A percentile compares a stretch with the other conserved stretches of the same genome.
Evolutionary conservation across 2,797 vertebrate genomes (phyloP).

Genomic region (Channa striata): DNA sequence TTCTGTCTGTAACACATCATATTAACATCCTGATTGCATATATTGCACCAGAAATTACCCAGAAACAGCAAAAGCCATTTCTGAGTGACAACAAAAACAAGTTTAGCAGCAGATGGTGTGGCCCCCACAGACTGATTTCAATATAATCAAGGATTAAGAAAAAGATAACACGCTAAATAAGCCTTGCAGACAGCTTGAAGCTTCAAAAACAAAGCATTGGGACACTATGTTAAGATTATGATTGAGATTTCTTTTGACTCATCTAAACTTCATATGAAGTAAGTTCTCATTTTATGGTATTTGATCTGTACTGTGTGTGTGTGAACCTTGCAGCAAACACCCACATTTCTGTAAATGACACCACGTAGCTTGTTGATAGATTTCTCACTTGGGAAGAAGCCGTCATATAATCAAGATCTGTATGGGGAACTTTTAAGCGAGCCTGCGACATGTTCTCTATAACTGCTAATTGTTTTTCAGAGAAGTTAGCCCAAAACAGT

Average conservation of each 20-base stretch:
- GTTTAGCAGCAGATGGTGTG: background rate
- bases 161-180: too few species aligned
- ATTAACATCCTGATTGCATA: too few species aligned
- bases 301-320: background rate
- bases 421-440: background rate
- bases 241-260: too few species aligned
- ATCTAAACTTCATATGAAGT: too few species aligned
- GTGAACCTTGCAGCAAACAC: slow-evolving; percentile 8
- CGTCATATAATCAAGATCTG: background rate
- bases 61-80: background rate
- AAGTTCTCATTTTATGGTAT: background rate
- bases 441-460: background rate
- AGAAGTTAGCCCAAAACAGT: background rate
- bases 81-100: too few species aligned
- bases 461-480: background rate
- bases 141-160: background rate
- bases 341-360: slow-evolving; percentile 10
- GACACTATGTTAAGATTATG: too few species aligned
- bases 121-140: background rate
- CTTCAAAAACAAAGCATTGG: too few species aligned
- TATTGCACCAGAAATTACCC: too few species aligned
- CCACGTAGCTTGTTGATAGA: background rate
- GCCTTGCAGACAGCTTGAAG: too few species aligned
- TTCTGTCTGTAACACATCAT: too few species aligned
- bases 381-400: slow-evolving; percentile 25